Evolutionary conservation across 2,113 vertebrate species (phyloP).

Genomic region (Galbula dea): DNA sequence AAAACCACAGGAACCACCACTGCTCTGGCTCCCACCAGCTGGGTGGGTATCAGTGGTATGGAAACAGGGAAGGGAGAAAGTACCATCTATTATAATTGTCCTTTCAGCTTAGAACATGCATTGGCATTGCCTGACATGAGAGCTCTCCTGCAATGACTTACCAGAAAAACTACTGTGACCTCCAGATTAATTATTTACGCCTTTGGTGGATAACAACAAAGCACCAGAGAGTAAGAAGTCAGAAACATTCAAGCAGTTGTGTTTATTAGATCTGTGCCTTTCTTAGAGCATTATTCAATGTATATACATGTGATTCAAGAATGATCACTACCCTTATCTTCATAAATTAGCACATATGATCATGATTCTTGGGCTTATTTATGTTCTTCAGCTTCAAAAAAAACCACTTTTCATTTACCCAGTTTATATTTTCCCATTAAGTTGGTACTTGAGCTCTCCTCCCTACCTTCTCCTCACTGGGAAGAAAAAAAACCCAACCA

Average conservation of each 20-base stretch:
- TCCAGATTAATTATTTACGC: neutral
- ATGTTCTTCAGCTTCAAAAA: neutral
- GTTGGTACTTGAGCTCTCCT: neutral
- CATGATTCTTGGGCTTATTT: neutral
- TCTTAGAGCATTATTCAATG: neutral
- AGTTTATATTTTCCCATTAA: neutral
- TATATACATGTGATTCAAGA: neutral
- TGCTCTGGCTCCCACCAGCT: neutral
- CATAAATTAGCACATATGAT: neutral
- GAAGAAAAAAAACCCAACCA: neutral
- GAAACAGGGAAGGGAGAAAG: neutral
- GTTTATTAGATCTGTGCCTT: neutral
- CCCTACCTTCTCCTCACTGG: neutral
- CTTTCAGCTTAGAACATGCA: neutral
- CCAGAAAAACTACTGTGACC: neutral
- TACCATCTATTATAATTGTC: neutral
- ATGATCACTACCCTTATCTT: neutral
- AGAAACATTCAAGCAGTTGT: neutral
- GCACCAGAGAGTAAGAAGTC: neutral
- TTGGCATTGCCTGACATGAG: neutral
- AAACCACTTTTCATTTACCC: neutral
- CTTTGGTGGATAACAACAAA: neutral
- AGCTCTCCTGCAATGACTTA: neutral
- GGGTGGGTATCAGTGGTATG: neutral
- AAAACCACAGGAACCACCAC: neutral